Base-by-base conservation (phyloP, 2,113 vertebrate species). In the Mormyrus lacerda region DNA sequence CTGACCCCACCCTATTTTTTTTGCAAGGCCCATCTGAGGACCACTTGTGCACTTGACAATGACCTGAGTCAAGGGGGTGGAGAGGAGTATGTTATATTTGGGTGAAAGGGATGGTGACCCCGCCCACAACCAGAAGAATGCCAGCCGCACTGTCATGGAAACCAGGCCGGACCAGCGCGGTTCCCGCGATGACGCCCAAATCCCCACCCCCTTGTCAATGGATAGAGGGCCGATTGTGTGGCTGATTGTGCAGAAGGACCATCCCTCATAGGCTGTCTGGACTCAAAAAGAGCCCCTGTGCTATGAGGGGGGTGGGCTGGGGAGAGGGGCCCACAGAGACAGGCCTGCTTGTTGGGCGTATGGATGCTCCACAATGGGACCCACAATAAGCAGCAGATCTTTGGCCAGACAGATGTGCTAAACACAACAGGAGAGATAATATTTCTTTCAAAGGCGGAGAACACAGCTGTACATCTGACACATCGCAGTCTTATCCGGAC, bases 71-170 rank as follows among this genome's bases (percentile, higher is more conserved):
- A 96, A 94, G 93, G 93, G 93, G 91, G 93, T 94, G 44, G 55
- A 92, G 93, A 95, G 42, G 61, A 82, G 45, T 87, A 48, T 92
- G 91, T 93, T 93, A 93, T 76, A 87, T 92, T 89, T 21, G 79
- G 10, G 91, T 87, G 61, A 92, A 93, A 94, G 95, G 93, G 95
- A 95, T 95, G 92, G 94, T 93, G 88, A 94, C 93, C 93, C 95
- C 50, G 94, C 93, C 95, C 50, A 94, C 92, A 35, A 21, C 48
- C 93, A 84, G 76, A 91, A 89, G 92, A 91, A 91, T 93, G 92
- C 94, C 91, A 94, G 94, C 91, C 69, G 88, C 88, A 95, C 94
- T 94, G 92, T 96, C 95, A 97, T 97, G 96, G 97, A 93, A 97
- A 97, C 95, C 4, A 90, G 88, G 92, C 92, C 91, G 87, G 90